A percentile compares a stretch with the other conserved stretches of the same genome.
Evolutionary conservation across 2,888 invertebrate species (phyloP).

Genomic region (Drosophila mettleri): DNA sequence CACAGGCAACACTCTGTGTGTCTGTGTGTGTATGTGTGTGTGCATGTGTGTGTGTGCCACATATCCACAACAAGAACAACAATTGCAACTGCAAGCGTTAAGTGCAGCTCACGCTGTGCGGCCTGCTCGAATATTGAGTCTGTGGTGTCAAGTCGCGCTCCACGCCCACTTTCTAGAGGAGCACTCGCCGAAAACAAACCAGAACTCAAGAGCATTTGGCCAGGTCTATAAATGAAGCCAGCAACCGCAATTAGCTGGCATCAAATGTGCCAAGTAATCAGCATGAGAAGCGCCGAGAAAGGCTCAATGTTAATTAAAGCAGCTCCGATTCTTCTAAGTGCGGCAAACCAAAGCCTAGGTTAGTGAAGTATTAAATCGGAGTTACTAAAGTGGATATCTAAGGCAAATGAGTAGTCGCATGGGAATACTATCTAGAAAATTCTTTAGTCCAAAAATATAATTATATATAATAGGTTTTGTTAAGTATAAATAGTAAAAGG

Average conservation of each 20-base stretch:
- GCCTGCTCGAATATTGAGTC: constrained; percentile 30
- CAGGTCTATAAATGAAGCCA: constrained; percentile 22
- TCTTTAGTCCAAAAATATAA: background rate
- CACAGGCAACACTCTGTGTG: background rate
- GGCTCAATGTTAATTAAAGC: background rate
- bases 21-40: constrained; percentile 13
- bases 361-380: background rate
- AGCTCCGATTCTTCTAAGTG: background rate
- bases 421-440: background rate
- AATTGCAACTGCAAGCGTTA: constrained; percentile 28
- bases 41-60: constrained; percentile 31
- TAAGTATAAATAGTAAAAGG: background rate
- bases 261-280: background rate
- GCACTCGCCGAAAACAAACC: constrained; percentile 16
- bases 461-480: too few relatives aligned
- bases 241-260: background rate
- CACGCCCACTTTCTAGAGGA: constrained; percentile 45
- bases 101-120: constrained; percentile 35
- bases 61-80: constrained; percentile 13
- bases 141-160: constrained; percentile 15
- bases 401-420: too few relatives aligned
- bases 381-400: background rate
- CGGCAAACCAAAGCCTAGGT: background rate
- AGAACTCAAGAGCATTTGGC: constrained; percentile 6
- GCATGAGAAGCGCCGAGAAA: constrained; percentile 44